Conservation (phyloP, 2,888 invertebrate species). For the Lordiphosa andalusiaca region DNA sequence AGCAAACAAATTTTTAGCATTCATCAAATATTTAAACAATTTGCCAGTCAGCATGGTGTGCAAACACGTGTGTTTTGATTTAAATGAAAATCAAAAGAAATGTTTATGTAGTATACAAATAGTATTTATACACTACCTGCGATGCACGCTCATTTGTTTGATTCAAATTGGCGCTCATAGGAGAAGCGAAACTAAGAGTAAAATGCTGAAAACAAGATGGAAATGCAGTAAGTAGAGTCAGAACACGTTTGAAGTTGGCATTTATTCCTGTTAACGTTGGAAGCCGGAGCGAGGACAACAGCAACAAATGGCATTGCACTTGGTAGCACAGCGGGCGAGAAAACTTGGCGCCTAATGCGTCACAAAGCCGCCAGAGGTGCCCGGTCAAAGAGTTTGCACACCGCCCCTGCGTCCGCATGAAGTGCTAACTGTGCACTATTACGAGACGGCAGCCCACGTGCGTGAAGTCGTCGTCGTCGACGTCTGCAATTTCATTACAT, state of each 20-base stretch:
- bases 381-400: neutral
- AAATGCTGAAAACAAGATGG: slow-evolving; percentile 5
- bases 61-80: neutral
- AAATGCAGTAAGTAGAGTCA: slow-evolving; percentile 8
- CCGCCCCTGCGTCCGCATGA: too few species aligned
- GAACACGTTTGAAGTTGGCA: slow-evolving; percentile 35
- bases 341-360: slow-evolving; percentile 56
- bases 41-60: neutral
- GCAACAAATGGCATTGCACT: slow-evolving; percentile 34
- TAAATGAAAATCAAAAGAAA: slow-evolving; percentile 1
- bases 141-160: slow-evolving; percentile 47
- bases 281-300: neutral
- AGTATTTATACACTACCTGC: too few species aligned
- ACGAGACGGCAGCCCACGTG: slow-evolving; percentile 40
- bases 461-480: slow-evolving; percentile 32
- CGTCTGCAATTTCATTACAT: slow-evolving; percentile 61
- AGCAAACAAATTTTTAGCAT: slow-evolving; percentile 43
- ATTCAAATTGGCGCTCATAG: slow-evolving; percentile 29
- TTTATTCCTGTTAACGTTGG: slow-evolving; percentile 39
- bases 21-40: slow-evolving; percentile 39
- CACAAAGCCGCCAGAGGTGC: slow-evolving; percentile 31
- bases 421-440: slow-evolving; percentile 19
- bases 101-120: too few species aligned
- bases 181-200: neutral
- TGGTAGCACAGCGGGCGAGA: slow-evolving; percentile 37